Conservation (phyloP, 2,113 vertebrate species). For the Mormoops blainvillei region DNA sequence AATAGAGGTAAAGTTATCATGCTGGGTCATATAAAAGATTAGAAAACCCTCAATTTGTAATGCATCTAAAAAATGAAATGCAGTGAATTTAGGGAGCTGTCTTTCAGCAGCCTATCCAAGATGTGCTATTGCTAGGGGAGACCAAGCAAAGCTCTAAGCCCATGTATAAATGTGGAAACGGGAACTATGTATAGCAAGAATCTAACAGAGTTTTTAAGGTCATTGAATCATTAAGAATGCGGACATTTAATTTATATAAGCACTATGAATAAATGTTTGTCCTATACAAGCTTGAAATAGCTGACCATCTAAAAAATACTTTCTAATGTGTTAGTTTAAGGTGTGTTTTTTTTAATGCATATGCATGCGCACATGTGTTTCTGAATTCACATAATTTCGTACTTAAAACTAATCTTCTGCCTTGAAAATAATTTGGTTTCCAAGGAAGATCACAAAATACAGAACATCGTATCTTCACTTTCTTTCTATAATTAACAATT, state of each 20-base stretch:
- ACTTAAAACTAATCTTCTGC: not conserved
- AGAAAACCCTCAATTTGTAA: not conserved
- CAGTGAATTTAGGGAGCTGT: not conserved
- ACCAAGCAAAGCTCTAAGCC: not conserved
- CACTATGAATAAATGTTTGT: not conserved
- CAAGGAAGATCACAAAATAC: not conserved
- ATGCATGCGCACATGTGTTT: not conserved
- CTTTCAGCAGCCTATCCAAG: not conserved
- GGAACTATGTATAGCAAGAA: not conserved
- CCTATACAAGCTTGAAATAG: not conserved
- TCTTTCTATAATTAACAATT: not conserved
- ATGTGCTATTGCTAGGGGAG: not conserved
- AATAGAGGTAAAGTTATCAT: not conserved
- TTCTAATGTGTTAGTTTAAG: not conserved
- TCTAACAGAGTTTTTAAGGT: not conserved
- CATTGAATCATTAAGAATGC: not conserved
- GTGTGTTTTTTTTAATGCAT: not conserved
- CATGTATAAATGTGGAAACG: not conserved
- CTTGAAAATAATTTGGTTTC: constrained; percentile 2
- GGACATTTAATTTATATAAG: not conserved
- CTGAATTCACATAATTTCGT: not conserved
- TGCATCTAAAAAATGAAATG: not conserved
- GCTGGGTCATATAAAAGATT: not conserved
- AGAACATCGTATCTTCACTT: not conserved
- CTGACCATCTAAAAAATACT: not conserved